Conservation (phyloP, 2,888 invertebrate species). For the Dryocosmus kuriphilus region DNA sequence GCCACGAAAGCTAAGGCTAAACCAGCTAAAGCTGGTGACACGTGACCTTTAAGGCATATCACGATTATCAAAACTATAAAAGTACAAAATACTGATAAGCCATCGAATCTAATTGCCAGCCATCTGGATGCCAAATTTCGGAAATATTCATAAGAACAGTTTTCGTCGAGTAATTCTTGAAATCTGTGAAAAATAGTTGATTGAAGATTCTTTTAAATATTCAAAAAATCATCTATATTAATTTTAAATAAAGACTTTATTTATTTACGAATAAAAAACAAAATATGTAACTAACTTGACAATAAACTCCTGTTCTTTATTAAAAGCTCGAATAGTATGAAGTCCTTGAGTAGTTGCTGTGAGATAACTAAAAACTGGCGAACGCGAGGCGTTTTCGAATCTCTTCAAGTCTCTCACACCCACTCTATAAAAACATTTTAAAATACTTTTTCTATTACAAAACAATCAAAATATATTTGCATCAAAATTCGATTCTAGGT, state of each 20-base stretch:
- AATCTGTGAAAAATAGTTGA: slow-evolving; percentile 73
- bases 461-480: neutral
- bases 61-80: slow-evolving; percentile 78
- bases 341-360: slow-evolving; percentile 81
- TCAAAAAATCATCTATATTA: neutral
- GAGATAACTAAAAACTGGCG: slow-evolving; percentile 81
- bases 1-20: slow-evolving; percentile 82
- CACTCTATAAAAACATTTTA: slow-evolving; percentile 67
- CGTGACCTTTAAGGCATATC: slow-evolving; percentile 76
- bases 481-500: slow-evolving; percentile 14
- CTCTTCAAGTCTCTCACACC: slow-evolving; percentile 79
- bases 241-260: neutral
- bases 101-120: slow-evolving; percentile 69
- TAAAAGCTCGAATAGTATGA: slow-evolving; percentile 81
- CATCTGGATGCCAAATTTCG: slow-evolving; percentile 78
- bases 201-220: neutral
- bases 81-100: slow-evolving; percentile 74
- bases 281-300: slow-evolving; percentile 9
- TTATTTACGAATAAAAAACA: neutral
- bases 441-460: neutral
- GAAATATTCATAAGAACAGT: slow-evolving; percentile 78
- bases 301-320: slow-evolving; percentile 79
- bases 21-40: slow-evolving; percentile 81
- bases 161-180: slow-evolving; percentile 77
- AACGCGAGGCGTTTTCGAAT: slow-evolving; percentile 80